A percentile compares a stretch with the other conserved stretches of the same genome.
Evolutionary conservation across 2,797 vertebrate species (phyloP).

Genomic region (Lagothrix lagotricha): DNA sequence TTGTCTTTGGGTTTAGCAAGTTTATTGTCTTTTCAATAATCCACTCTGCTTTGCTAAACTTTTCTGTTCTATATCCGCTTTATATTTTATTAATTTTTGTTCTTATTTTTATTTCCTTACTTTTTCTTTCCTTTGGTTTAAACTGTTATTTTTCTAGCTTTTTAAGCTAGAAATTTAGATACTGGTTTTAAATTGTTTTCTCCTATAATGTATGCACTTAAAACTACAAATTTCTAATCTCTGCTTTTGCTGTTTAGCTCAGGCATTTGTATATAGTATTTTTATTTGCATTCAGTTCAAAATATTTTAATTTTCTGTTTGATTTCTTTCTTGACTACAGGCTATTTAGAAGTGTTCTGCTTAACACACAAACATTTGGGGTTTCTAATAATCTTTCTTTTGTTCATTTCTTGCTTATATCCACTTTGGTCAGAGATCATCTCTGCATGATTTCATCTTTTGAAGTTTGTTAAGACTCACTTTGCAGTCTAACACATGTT

Average conservation of each 20-base stretch:
- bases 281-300: slow-evolving; percentile 28
- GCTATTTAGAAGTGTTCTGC: not conserved
- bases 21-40: not conserved
- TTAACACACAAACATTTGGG: not conserved
- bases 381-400: slow-evolving; percentile 12
- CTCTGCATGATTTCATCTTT: slow-evolving; percentile 31
- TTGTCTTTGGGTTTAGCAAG: not conserved
- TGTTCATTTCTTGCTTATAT: slow-evolving; percentile 52
- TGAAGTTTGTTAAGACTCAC: slow-evolving; percentile 30
- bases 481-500: not conserved
- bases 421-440: slow-evolving; percentile 31
- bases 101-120: not conserved
- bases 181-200: not conserved
- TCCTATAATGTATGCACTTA: not conserved
- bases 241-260: not conserved
- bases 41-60: not conserved
- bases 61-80: not conserved
- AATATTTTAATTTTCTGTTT: slow-evolving; percentile 12
- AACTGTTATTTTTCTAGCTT: not conserved
- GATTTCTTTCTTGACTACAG: not conserved
- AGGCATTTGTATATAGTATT: not conserved
- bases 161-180: not conserved
- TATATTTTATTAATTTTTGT: not conserved
- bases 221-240: not conserved
- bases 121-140: not conserved